phyloP scores from a whole-genome alignment of 2,888 invertebrate genomes.

The Zele albiditarsus region DNA sequence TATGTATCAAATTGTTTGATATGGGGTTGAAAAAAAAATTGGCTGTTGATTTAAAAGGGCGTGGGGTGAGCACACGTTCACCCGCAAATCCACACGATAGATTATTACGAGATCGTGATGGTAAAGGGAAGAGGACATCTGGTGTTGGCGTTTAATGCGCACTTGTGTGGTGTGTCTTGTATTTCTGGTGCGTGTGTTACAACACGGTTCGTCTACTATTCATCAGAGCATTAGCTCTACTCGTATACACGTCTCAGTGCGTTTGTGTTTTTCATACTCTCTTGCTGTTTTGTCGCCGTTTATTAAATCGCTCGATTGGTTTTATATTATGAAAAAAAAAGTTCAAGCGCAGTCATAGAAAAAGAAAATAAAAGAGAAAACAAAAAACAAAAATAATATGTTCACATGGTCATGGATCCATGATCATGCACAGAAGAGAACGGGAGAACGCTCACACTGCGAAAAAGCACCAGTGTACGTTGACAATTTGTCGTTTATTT shows the following conservation, averaged over 20 bases:
- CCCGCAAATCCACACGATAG: slow-evolving; percentile 37
- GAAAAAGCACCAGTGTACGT: slow-evolving; percentile 66
- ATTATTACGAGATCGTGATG: slow-evolving; percentile 49
- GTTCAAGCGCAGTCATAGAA: background rate
- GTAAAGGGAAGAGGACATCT: slow-evolving; percentile 52
- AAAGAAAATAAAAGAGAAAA: background rate
- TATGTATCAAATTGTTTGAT: background rate
- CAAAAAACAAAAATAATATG: slow-evolving; percentile 48
- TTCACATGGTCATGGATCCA: slow-evolving; percentile 55
- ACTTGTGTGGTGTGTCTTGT: slow-evolving; percentile 51
- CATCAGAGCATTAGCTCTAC: slow-evolving; percentile 8
- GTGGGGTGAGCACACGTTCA: slow-evolving; percentile 23
- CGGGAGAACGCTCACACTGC: slow-evolving; percentile 61
- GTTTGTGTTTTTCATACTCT: slow-evolving; percentile 13
- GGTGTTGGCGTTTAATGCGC: slow-evolving; percentile 55
- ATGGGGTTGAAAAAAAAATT: slow-evolving; percentile 22
- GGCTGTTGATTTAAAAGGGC: slow-evolving; percentile 5
- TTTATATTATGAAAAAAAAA: background rate
- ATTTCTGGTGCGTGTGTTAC: slow-evolving; percentile 46
- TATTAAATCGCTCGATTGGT: slow-evolving; percentile 11
- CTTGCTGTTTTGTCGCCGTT: slow-evolving; percentile 2
- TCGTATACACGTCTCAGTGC: slow-evolving; percentile 19
- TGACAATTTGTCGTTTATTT: slow-evolving; percentile 28
- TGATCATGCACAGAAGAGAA: slow-evolving; percentile 66
- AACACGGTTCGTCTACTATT: slow-evolving; percentile 15